phyloP scores from a whole-genome alignment of 1,140 invertebrate genomes.

The Lepeophtheirus salmonis region DNA sequence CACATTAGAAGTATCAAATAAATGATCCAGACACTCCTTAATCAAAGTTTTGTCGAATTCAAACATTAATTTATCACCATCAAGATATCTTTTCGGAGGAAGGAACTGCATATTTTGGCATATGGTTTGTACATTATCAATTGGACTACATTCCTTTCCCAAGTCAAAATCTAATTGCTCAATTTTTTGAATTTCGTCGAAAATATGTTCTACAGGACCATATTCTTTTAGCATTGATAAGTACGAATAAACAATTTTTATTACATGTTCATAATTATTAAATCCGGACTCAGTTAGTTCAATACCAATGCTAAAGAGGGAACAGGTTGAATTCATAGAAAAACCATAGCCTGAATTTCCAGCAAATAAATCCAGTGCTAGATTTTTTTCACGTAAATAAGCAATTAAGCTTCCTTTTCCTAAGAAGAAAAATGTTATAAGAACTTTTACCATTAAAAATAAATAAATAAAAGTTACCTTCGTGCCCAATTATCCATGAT shows the following conservation, averaged over 20 bases:
- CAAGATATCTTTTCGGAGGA: slow-evolving; percentile 52
- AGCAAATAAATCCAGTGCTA: neutral
- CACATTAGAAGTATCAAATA: slow-evolving; percentile 38
- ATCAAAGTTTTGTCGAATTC: slow-evolving; percentile 52
- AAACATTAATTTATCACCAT: slow-evolving; percentile 47
- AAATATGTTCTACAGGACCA: slow-evolving; percentile 45
- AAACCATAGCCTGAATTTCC: slow-evolving; percentile 15
- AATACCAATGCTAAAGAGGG: slow-evolving; percentile 7
- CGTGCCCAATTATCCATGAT: slow-evolving; percentile 16
- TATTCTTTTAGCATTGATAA: slow-evolving; percentile 43
- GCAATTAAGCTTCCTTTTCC: neutral
- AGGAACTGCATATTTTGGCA: slow-evolving; percentile 59
- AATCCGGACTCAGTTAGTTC: slow-evolving; percentile 6
- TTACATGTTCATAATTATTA: neutral
- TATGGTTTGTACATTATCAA: slow-evolving; percentile 56
- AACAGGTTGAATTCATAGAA: neutral
- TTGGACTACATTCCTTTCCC: slow-evolving; percentile 41
- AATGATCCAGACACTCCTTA: slow-evolving; percentile 4
- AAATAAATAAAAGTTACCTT: no score
- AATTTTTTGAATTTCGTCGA: slow-evolving; percentile 52
- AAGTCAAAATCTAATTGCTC: slow-evolving; percentile 33
- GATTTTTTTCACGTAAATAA: slow-evolving; percentile 9
- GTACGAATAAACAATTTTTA: slow-evolving; percentile 28
- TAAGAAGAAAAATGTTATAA: neutral
- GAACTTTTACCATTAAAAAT: no score